phyloP scores from a whole-genome alignment of 2,888 invertebrate species.

The Steinernema hermaphroditum region DNA sequence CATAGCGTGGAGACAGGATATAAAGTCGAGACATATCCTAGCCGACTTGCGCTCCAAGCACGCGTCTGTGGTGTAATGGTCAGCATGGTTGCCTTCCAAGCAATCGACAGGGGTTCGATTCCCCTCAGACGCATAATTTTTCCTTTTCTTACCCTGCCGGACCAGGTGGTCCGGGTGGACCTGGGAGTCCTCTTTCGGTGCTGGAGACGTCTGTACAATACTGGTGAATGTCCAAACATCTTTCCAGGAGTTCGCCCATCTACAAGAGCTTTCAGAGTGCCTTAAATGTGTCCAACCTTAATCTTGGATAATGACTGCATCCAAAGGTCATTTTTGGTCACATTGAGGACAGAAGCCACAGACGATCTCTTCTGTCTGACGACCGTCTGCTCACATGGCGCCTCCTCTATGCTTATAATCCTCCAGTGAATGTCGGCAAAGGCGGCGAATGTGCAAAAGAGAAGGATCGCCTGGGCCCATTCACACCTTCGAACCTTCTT shows the following conservation, averaged over 20 bases:
- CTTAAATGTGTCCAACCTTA: too few species aligned
- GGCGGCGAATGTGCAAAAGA: slow-evolving; percentile 35
- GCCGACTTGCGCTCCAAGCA: not conserved
- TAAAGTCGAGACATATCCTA: not conserved
- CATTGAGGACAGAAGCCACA: slow-evolving; percentile 12
- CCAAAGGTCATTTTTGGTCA: slow-evolving; percentile 42
- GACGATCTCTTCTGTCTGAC: not conserved
- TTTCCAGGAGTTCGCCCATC: slow-evolving; percentile 61
- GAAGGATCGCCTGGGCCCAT: slow-evolving; percentile 32
- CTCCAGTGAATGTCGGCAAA: slow-evolving; percentile 34
- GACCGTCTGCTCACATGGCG: not conserved
- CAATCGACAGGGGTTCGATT: slow-evolving; percentile 14
- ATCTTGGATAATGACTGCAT: slow-evolving; percentile 49
- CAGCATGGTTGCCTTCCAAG: slow-evolving; percentile 14
- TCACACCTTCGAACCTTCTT: slow-evolving; percentile 3
- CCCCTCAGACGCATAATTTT: slow-evolving; percentile 5
- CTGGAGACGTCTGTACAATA: slow-evolving; percentile 59
- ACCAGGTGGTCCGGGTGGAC: slow-evolving; percentile 48
- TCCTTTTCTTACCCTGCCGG: slow-evolving; percentile 38
- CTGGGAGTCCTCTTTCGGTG: slow-evolving; percentile 42
- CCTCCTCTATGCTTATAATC: slow-evolving; percentile 3
- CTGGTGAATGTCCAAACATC: slow-evolving; percentile 62
- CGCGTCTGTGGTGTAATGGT: slow-evolving; percentile 17
- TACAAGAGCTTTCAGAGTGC: slow-evolving; percentile 35
- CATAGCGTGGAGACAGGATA: too few species aligned